Base-by-base conservation (phyloP, 2,797 vertebrate species). In the Aldrovandia affinis region DNA sequence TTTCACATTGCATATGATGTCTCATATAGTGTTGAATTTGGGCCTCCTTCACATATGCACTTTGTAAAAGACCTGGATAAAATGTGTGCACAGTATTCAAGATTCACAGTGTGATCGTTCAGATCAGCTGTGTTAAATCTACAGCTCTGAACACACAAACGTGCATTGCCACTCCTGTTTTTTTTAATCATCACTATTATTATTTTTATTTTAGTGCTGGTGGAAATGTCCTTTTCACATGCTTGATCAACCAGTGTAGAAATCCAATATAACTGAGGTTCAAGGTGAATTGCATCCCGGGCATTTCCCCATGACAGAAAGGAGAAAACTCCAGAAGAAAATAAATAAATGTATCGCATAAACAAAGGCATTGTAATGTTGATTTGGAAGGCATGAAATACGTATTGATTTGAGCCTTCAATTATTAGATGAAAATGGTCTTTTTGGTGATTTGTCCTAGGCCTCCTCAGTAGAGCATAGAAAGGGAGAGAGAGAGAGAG, bases 161-260 rank as follows among this genome's bases (percentile, higher is more conserved):
- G 89, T 90, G 92, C 92, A 89, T 91, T 91, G 92, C n/a, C 91
- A 89, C 92, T 92, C 94, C 91, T 95, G 94, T 95, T 95, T 95
- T 95, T 83, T 96, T 95, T 95, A 95, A 96, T 96, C 93, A 94
- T 95, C 93, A 92, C 94, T 92, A 94, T 96, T 95, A 95, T 95
- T 95, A 95, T 95, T 96, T 96, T 96, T 95, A 93, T 95, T 96
- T 96, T 95, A 96, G 93, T 95, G 94, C 94, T 88, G 92, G 92
- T 73, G 94, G 95, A 96, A 96, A 96, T 95, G 93, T 96, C 95
- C 92, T 98, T 97, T 98, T 98, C 96, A 96, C 96, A 97, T 97
- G 97, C 97, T 98, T 98, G 98, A 98, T 98, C 97, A 98, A 95
- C 95, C 97, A 93, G 97, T 98, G 95, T 96, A 97, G 96, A 97